phyloP scores from a whole-genome alignment of 2,797 vertebrate species.

The Peromyscus attwateri region DNA sequence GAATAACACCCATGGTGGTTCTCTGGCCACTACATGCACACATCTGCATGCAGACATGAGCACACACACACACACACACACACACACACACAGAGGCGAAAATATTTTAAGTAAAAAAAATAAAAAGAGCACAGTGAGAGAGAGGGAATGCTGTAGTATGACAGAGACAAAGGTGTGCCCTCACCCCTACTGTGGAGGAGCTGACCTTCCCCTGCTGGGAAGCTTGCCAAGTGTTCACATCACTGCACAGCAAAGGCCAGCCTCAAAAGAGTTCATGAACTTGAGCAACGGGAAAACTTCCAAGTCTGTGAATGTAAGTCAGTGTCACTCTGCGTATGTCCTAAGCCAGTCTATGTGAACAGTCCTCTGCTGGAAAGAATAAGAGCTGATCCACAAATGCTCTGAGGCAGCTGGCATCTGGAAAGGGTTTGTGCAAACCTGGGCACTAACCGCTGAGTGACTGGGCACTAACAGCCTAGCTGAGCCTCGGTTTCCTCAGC shows the following conservation, averaged over 20 bases:
- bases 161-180: not conserved
- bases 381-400: not conserved
- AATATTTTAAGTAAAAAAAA: not conserved
- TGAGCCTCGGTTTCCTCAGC: not conserved
- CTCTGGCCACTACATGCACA: not conserved
- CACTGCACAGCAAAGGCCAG: not conserved
- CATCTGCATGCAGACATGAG: not conserved
- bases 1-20: not conserved
- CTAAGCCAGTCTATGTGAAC: not conserved
- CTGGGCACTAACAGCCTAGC: not conserved
- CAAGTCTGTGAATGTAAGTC: not conserved
- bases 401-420: not conserved
- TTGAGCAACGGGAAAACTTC: not conserved
- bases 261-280: not conserved
- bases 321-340: not conserved
- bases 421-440: not conserved
- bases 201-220: not conserved
- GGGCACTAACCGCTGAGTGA: not conserved
- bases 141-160: not conserved
- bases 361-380: not conserved
- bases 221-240: not conserved
- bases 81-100: not conserved
- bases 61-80: not conserved
- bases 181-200: not conserved
- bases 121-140: not conserved